A percentile compares a stretch with the other conserved stretches of the same genome.
These are phyloP conservation scores for Drosophila borealis DNA, from an alignment of 2,888 invertebrate genomes.

Conservation along the genomic window DNA sequence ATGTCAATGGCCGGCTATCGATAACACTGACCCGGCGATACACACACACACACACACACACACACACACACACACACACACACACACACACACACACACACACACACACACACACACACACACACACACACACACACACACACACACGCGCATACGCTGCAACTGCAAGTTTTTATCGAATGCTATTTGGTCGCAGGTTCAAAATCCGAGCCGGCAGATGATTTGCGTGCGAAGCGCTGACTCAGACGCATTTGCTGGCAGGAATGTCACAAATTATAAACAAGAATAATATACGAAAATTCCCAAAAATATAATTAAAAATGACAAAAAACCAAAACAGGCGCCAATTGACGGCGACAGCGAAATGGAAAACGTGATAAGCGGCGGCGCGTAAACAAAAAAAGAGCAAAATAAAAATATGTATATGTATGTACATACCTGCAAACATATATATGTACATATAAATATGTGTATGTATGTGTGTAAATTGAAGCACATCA, in stretches of 20 bases:
- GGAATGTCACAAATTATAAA: conserved; percentile 40
- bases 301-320: conserved; percentile 26
- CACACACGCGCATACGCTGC: too few relatives aligned
- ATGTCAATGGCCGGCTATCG: conserved; percentile 22
- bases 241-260: conserved; percentile 19
- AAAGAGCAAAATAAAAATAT: background rate
- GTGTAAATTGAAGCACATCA: conserved; percentile 47
- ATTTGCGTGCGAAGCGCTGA: conserved; percentile 34
- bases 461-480: background rate
- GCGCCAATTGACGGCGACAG: conserved; percentile 36
- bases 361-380: conserved; percentile 63
- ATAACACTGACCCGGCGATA: conserved; percentile 4
- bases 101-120: too few relatives aligned
- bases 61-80: background rate
- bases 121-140: background rate
- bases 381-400: conserved; percentile 17
- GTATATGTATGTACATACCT: background rate
- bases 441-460: conserved; percentile 6
- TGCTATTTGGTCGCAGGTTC: conserved; percentile 24
- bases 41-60: background rate
- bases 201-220: conserved; percentile 54
- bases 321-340: conserved; percentile 26
- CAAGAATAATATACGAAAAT: conserved; percentile 34
- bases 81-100: too few relatives aligned
- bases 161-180: conserved; percentile 28